These are phyloP conservation scores for Poecile atricapillus DNA, from an alignment of 2,113 vertebrate genomes.

Conservation along the genomic window DNA sequence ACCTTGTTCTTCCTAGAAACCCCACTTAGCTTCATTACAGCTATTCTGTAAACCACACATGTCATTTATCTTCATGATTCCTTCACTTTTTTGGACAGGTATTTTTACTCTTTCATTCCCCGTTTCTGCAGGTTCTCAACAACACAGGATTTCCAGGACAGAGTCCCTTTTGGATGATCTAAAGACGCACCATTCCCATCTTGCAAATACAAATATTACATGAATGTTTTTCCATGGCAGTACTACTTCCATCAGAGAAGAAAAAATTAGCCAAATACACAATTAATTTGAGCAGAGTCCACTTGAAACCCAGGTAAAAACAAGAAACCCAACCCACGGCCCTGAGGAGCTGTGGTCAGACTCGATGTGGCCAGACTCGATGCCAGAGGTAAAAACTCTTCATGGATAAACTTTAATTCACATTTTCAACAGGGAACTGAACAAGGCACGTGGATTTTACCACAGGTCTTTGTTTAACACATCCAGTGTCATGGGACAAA, in stretches of 20 bases:
- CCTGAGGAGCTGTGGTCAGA: neutral
- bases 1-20: neutral
- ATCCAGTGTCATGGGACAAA: neutral
- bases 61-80: accelerated
- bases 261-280: neutral
- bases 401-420: neutral
- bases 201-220: neutral
- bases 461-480: neutral
- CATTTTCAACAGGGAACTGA: neutral
- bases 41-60: neutral
- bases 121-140: neutral
- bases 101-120: neutral
- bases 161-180: neutral
- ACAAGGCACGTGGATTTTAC: neutral
- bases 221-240: neutral
- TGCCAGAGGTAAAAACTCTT: neutral
- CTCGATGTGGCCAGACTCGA: neutral
- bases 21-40: neutral
- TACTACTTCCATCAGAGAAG: neutral
- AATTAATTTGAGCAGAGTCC: neutral
- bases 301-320: neutral
- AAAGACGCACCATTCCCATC: neutral
- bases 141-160: neutral
- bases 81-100: neutral
- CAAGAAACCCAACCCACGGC: neutral